Percentiles rank a stretch among this genome's conserved stretches.
Evolutionary conservation across 2,888 invertebrate species (phyloP).

Genomic region (Trissolcus brochymenae): DNA sequence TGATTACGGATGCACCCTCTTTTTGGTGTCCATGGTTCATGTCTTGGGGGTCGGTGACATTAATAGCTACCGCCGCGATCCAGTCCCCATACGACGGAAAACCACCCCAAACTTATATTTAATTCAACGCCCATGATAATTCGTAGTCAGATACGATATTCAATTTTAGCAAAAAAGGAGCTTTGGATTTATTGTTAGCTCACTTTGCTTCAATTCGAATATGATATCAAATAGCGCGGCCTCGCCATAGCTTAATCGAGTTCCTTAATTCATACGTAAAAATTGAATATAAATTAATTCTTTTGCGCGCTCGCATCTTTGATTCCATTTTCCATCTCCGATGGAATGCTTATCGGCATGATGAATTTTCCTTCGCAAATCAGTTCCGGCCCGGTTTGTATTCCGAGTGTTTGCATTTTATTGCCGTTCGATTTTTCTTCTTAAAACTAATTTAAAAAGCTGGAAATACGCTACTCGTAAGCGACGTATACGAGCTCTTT

Average conservation of each 20-base stretch:
- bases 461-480: constrained; percentile 25
- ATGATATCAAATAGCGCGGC: constrained; percentile 28
- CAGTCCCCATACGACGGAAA: constrained; percentile 55
- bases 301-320: constrained; percentile 13
- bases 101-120: constrained; percentile 69
- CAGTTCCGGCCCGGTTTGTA: constrained; percentile 31
- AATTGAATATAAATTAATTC: constrained; percentile 46
- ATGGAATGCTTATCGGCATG: constrained; percentile 39
- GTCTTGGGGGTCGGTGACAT: constrained; percentile 70
- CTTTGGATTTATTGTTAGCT: constrained; percentile 48
- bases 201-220: constrained; percentile 49
- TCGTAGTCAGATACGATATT: constrained; percentile 66
- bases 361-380: constrained; percentile 40
- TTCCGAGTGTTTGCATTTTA: constrained; percentile 54
- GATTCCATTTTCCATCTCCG: neutral
- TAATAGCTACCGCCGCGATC: constrained; percentile 69
- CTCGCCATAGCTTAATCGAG: constrained; percentile 28
- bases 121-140: constrained; percentile 71
- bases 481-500: constrained; percentile 41
- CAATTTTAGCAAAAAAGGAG: constrained; percentile 65
- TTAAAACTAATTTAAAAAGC: constrained; percentile 57
- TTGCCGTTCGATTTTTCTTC: constrained; percentile 57
- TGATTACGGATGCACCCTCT: constrained; percentile 72
- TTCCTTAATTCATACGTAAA: constrained; percentile 44
- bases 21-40: constrained; percentile 66